Conservation (phyloP, 2,888 invertebrate species). For the Apocheima hispidaria region DNA sequence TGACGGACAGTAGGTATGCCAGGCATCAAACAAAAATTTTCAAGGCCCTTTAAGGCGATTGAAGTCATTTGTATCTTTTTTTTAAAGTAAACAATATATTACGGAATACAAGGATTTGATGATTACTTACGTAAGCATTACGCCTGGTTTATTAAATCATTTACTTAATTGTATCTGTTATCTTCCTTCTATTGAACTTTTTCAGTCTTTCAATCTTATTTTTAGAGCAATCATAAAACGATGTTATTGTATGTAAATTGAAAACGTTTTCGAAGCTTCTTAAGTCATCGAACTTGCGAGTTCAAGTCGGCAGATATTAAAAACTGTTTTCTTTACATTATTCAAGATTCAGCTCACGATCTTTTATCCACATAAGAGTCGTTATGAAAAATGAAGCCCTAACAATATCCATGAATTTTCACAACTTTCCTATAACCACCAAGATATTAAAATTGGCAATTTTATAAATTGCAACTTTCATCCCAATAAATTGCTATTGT, state of each 20-base stretch:
- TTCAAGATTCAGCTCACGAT: constrained; percentile 8
- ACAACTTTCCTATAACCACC: constrained; percentile 8
- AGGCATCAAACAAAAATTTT: too few species aligned
- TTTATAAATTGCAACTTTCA: constrained; percentile 26
- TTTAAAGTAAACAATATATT: too few species aligned
- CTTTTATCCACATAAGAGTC: constrained; percentile 9
- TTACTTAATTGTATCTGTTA: not conserved
- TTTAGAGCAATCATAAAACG: not conserved
- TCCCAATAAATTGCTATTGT: constrained; percentile 25
- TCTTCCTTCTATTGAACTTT: not conserved
- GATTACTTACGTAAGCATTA: not conserved
- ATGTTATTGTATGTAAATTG: constrained; percentile 14
- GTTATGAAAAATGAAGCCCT: constrained; percentile 2
- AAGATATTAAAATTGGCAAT: constrained; percentile 23
- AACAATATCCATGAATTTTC: constrained; percentile 9
- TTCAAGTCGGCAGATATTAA: not conserved
- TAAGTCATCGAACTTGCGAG: not conserved
- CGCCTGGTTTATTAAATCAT: not conserved
- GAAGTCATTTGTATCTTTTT: too few species aligned
- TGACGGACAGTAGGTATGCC: too few species aligned
- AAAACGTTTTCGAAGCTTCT: not conserved
- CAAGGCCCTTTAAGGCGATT: too few species aligned
- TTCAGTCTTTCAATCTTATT: not conserved
- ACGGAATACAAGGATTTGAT: not conserved
- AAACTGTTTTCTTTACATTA: constrained; percentile 17